phyloP scores from a whole-genome alignment of 2,113 vertebrate genomes.

The Theropithecus gelada region DNA sequence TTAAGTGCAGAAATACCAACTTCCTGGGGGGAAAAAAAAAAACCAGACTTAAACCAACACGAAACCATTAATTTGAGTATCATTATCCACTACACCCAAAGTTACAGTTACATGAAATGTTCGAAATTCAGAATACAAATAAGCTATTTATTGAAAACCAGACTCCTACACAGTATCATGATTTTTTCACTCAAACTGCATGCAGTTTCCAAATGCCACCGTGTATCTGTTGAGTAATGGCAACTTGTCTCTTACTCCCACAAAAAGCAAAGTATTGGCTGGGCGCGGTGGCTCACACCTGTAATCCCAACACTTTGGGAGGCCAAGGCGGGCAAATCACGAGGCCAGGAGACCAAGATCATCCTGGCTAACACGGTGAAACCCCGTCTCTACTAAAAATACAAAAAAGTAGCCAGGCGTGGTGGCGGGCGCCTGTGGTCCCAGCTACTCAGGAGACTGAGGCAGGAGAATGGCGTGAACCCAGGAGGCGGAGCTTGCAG shows the following conservation, averaged over 20 bases:
- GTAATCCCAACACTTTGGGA: too few species aligned
- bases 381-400: too few species aligned
- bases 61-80: not conserved
- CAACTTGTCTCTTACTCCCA: not conserved
- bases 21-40: not conserved
- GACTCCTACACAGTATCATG: not conserved
- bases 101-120: constrained; percentile 87
- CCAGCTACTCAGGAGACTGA: too few species aligned
- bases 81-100: not conserved
- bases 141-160: not conserved
- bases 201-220: not conserved
- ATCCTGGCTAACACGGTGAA: too few species aligned
- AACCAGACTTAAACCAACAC: constrained; percentile 84
- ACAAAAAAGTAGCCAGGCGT: rapidly evolving
- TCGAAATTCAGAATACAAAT: not conserved
- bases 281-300: rapidly evolving
- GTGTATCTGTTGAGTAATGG: not conserved
- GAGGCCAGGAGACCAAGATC: too few species aligned
- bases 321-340: rapidly evolving
- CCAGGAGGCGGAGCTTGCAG: rapidly evolving
- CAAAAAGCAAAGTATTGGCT: not conserved
- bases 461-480: too few species aligned
- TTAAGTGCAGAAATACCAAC: not conserved
- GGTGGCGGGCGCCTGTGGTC: too few species aligned
- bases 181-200: not conserved